Conservation (phyloP, 2,797 vertebrate genomes). For the Morus bassanus region DNA sequence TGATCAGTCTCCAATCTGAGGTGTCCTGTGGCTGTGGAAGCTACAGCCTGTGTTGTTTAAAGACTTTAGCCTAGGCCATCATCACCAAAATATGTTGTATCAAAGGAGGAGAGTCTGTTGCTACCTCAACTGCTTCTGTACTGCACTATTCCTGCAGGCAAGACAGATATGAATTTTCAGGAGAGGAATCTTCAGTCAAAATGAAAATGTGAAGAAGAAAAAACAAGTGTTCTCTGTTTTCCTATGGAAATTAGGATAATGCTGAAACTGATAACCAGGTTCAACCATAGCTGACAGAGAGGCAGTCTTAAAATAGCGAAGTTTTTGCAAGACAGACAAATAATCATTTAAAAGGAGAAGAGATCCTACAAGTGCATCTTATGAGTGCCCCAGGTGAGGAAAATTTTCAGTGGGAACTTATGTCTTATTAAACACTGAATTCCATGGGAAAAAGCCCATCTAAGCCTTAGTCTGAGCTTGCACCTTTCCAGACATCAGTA, state of each 20-base stretch:
- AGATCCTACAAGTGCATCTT: not conserved
- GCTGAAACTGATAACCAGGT: not conserved
- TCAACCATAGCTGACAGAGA: not conserved
- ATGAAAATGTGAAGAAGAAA: not conserved
- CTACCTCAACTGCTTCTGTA: not conserved
- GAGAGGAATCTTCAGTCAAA: not conserved
- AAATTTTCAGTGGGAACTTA: not conserved
- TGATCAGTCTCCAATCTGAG: not conserved
- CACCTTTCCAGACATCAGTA: not conserved
- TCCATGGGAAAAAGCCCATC: not conserved
- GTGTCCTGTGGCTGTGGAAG: not conserved
- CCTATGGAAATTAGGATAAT: not conserved
- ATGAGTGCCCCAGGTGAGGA: not conserved
- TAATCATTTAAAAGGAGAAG: not conserved
- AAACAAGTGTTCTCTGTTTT: not conserved
- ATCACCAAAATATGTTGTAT: not conserved
- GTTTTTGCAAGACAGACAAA: not conserved
- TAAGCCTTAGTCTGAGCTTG: not conserved
- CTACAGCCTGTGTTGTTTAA: not conserved
- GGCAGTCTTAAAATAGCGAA: not conserved
- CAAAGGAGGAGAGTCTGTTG: not conserved
- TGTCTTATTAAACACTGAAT: not conserved
- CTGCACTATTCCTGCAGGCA: not conserved
- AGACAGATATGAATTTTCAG: not conserved
- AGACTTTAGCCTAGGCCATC: not conserved